Percentiles rank a stretch among this genome's conserved stretches.
These are phyloP conservation scores for Reticulitermes lucifugus DNA, from an alignment of 2,888 invertebrate species.

Conservation along the genomic window DNA sequence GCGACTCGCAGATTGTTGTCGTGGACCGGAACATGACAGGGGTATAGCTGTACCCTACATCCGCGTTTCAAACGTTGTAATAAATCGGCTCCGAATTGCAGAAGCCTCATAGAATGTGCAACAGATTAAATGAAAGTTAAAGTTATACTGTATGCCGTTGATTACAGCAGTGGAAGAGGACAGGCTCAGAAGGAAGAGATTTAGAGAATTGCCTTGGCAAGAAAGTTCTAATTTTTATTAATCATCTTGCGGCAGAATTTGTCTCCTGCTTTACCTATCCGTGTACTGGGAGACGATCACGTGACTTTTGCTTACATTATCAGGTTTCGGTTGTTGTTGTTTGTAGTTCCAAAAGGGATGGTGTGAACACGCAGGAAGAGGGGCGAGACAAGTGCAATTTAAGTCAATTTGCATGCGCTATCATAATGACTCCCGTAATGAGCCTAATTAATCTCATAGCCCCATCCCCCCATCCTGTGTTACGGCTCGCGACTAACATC, in stretches of 20 bases:
- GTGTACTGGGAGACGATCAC: neutral
- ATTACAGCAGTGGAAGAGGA: too few relatives aligned
- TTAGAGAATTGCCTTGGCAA: too few relatives aligned
- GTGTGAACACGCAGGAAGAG: neutral
- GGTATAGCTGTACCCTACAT: too few relatives aligned
- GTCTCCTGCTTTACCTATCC: neutral
- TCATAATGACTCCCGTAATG: neutral
- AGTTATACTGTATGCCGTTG: too few relatives aligned
- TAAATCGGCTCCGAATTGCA: too few relatives aligned
- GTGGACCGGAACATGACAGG: too few relatives aligned
- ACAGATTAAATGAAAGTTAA: too few relatives aligned
- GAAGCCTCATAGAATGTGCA: too few relatives aligned
- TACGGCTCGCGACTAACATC: neutral
- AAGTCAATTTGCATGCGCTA: constrained; percentile 16
- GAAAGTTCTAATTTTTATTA: too few relatives aligned
- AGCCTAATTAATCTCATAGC: neutral
- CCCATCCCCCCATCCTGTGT: neutral
- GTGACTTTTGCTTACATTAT: neutral
- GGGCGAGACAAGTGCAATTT: neutral
- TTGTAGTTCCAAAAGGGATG: neutral
- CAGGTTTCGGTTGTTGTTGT: neutral
- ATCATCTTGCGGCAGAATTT: neutral
- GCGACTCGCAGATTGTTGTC: too few relatives aligned
- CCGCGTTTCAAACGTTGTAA: too few relatives aligned
- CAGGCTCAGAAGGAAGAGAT: too few relatives aligned